Conservation (phyloP, 2,797 vertebrate genomes). For the Salmo trutta region DNA sequence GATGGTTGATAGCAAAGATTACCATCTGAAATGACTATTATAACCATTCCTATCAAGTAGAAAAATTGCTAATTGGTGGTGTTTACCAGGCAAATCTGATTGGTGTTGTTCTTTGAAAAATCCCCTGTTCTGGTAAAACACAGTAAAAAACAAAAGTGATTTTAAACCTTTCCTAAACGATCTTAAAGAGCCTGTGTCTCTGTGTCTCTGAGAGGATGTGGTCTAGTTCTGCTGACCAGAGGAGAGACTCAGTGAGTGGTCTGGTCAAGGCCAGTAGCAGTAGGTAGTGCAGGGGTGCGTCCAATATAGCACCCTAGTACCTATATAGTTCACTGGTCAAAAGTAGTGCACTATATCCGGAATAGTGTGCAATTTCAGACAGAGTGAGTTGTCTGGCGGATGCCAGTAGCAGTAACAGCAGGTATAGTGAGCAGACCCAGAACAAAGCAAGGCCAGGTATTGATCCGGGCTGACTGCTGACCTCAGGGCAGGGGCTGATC, state of each 20-base stretch:
- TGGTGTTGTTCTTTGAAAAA: constrained; percentile 10
- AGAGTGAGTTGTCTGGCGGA: too few relatives aligned
- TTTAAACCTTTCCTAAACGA: constrained; percentile 18
- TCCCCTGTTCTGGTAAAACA: constrained; percentile 8
- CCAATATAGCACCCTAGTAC: too few relatives aligned
- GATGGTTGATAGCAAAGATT: constrained; percentile 8
- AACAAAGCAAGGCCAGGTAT: constrained; percentile 75
- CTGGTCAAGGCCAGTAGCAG: too few relatives aligned
- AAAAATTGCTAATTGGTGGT: background rate
- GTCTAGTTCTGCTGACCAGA: background rate
- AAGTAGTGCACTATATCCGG: too few relatives aligned
- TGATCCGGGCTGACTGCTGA: constrained; percentile 71
- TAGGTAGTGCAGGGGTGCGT: too few relatives aligned
- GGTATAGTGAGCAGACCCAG: constrained; percentile 78
- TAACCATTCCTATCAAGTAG: background rate
- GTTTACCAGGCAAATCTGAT: background rate
- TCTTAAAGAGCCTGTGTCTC: constrained; percentile 32
- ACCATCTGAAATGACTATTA: background rate
- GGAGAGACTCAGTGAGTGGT: too few relatives aligned
- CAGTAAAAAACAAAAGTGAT: background rate
- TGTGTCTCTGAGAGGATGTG: background rate
- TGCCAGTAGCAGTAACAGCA: constrained; percentile 39
- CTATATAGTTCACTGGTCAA: too few relatives aligned
- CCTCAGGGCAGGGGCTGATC: constrained; percentile 73
- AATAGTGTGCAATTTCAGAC: too few relatives aligned